Evolutionary conservation across 2,888 invertebrate genomes (phyloP).

Genomic region (Frankliniella fusca): DNA sequence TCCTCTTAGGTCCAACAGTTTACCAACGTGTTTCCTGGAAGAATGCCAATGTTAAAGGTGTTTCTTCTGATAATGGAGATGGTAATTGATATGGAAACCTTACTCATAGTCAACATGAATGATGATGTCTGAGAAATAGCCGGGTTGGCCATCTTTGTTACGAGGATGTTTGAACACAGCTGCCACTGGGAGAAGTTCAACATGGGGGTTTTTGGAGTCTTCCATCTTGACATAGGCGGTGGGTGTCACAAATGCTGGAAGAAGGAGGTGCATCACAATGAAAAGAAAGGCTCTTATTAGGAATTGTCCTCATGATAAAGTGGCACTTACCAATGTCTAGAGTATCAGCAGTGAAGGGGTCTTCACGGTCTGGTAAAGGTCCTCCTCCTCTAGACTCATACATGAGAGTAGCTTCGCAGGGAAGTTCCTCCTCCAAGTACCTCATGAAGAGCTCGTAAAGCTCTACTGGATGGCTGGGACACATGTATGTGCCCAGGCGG

Average conservation of each 20-base stretch:
- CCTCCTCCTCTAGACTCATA: conserved; percentile 59
- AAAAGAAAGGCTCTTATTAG: conserved; percentile 30
- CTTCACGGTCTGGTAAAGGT: conserved; percentile 49
- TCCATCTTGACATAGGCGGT: conserved; percentile 54
- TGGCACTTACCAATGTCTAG: conserved; percentile 54
- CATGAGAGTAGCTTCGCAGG: conserved; percentile 52
- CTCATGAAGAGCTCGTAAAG: conserved; percentile 56
- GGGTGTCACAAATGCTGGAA: conserved; percentile 58
- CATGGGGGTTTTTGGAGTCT: conserved; percentile 46
- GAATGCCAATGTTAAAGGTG: conserved; percentile 22
- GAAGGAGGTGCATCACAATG: conserved; percentile 32
- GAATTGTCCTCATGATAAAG: conserved; percentile 39
- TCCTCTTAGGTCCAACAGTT: conserved; percentile 56
- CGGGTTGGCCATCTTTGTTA: conserved; percentile 53
- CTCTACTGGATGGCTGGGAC: conserved; percentile 59
- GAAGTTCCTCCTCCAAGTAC: conserved; percentile 53
- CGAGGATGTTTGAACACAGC: conserved; percentile 57
- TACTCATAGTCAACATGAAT: conserved; percentile 58
- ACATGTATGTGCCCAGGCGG: conserved; percentile 58
- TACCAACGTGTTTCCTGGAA: conserved; percentile 51
- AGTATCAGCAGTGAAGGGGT: conserved; percentile 55
- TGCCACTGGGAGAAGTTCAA: conserved; percentile 56
- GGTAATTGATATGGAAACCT: conserved; percentile 38
- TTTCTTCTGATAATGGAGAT: no score
- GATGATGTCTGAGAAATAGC: conserved; percentile 61